Percentiles rank a stretch among this genome's conserved stretches.
These are phyloP conservation scores for Cisticola juncidis DNA, from an alignment of 2,113 vertebrate genomes.

Conservation along the genomic window DNA sequence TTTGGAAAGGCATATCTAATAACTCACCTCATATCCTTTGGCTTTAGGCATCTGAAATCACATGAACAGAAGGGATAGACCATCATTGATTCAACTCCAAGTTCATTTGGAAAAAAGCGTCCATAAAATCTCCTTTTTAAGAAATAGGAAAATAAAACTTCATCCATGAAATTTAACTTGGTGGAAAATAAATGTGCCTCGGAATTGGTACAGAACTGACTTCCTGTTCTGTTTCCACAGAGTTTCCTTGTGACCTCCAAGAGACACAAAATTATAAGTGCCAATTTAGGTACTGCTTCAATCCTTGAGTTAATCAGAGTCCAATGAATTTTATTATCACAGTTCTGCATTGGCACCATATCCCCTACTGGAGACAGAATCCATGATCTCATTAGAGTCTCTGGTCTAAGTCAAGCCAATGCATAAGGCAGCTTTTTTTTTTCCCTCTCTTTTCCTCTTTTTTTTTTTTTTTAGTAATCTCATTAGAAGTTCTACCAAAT, in stretches of 20 bases:
- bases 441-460: neutral
- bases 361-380: conserved; percentile 18
- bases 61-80: conserved; percentile 63
- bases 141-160: conserved; percentile 55
- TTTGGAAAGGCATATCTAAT: conserved; percentile 71
- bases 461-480: conserved; percentile 16
- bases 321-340: conserved; percentile 16
- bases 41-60: conserved; percentile 59
- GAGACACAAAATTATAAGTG: neutral
- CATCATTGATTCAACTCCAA: conserved; percentile 54
- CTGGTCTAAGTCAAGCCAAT: conserved; percentile 31
- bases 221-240: neutral
- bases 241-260: neutral
- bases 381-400: conserved; percentile 39
- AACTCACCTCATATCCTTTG: conserved; percentile 62
- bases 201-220: neutral
- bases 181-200: neutral
- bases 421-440: neutral
- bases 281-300: neutral
- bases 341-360: conserved; percentile 14
- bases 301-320: conserved; percentile 43
- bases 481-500: conserved; percentile 49
- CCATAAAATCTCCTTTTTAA: conserved; percentile 25
- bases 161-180: neutral
- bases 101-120: conserved; percentile 50